Evolutionary conservation across 2,797 vertebrate species (phyloP).

Genomic region (Euphonia xanthogaster): DNA sequence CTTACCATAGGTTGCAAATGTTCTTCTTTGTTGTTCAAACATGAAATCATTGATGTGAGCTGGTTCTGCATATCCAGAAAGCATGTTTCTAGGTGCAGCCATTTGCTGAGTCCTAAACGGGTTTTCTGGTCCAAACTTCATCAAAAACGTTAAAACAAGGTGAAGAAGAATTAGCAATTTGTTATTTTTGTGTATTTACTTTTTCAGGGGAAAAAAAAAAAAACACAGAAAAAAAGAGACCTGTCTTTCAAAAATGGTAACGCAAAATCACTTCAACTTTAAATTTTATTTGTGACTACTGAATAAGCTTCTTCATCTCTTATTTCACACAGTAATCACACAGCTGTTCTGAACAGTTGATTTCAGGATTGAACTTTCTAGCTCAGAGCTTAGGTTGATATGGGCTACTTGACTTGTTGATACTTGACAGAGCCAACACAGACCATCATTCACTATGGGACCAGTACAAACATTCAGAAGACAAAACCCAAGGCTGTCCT

Average conservation of each 20-base stretch:
- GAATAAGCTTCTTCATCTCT: neutral
- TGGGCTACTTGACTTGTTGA: neutral
- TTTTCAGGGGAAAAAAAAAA: neutral
- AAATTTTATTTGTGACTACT: neutral
- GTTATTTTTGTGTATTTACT: neutral
- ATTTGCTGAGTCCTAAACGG: slow-evolving; percentile 94
- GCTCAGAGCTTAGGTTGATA: neutral
- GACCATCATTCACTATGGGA: neutral
- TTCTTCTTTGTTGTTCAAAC: slow-evolving; percentile 98
- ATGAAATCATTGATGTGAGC: slow-evolving; percentile 98
- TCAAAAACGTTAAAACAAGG: neutral
- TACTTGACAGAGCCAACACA: neutral
- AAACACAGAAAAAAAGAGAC: neutral
- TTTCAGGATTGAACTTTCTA: neutral
- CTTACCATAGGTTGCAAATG: slow-evolving; percentile 94
- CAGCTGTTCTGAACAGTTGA: neutral
- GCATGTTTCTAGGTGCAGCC: slow-evolving; percentile 97
- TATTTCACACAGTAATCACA: neutral
- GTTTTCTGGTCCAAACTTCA: slow-evolving; percentile 93
- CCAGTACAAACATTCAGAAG: neutral
- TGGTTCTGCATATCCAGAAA: slow-evolving; percentile 95
- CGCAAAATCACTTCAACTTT: neutral
- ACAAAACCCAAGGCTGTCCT: neutral
- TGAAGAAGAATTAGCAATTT: neutral
- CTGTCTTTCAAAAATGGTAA: neutral